phyloP scores from a whole-genome alignment of 2,888 invertebrate genomes.

The Pecten maximus region DNA sequence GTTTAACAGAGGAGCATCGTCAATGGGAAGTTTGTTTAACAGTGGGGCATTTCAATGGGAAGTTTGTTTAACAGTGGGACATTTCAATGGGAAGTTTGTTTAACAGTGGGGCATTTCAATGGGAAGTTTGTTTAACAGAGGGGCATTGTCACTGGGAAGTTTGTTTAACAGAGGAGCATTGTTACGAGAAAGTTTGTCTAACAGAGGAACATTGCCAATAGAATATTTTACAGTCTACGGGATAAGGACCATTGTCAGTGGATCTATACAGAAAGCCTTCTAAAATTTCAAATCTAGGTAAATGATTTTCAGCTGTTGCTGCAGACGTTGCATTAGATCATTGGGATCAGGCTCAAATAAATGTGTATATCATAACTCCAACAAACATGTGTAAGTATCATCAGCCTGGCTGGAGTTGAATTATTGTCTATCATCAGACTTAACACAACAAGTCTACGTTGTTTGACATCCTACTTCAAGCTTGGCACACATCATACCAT shows the following conservation, averaged over 20 bases:
- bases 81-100: no score
- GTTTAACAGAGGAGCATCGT: no score
- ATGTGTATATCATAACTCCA: background rate
- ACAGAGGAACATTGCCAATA: no score
- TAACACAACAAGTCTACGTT: background rate
- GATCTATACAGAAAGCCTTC: background rate
- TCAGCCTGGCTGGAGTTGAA: background rate
- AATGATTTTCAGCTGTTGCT: background rate
- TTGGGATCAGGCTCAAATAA: background rate
- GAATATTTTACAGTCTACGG: no score
- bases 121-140: no score
- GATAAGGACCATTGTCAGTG: background rate
- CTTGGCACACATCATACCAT: background rate
- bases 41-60: no score
- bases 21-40: no score
- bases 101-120: no score
- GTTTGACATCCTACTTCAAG: slow-evolving; percentile 19
- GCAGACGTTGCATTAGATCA: background rate
- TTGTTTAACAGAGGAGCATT: no score
- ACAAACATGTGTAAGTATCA: background rate
- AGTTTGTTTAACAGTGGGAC: no score
- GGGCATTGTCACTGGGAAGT: no score
- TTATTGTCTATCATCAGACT: background rate
- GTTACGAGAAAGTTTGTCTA: no score
- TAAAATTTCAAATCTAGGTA: background rate